Conservation (phyloP, 2,888 invertebrate genomes). For the Imbricaverruca yamaguchii region DNA sequence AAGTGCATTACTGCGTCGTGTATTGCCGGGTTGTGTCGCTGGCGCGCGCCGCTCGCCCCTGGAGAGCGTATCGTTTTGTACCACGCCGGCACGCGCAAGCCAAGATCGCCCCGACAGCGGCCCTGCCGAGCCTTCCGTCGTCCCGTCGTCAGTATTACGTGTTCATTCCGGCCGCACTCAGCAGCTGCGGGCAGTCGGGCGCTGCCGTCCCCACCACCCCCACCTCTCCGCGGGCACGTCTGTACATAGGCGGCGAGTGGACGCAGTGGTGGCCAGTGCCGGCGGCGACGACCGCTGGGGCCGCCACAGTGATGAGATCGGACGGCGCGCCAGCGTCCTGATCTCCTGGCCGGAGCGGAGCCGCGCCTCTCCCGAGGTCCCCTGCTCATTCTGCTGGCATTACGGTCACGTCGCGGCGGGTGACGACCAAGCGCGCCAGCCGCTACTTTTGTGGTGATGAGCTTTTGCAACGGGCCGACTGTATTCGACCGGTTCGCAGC, state of each 20-base stretch:
- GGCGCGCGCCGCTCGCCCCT: too few relatives aligned
- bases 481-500: too few relatives aligned
- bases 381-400: slow-evolving; percentile 5
- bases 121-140: background rate
- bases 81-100: background rate
- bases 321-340: too few relatives aligned
- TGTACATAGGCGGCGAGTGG: background rate
- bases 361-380: background rate
- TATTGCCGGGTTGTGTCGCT: background rate
- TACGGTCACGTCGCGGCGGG: background rate
- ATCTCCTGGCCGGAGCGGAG: too few relatives aligned
- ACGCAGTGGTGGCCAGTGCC: background rate
- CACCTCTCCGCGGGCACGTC: background rate
- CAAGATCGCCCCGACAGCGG: background rate
- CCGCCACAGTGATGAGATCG: too few relatives aligned
- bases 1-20: slow-evolving; percentile 16
- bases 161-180: background rate
- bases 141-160: background rate
- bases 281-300: too few relatives aligned
- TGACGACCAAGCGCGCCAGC: background rate
- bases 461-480: background rate
- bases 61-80: background rate
- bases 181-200: too few relatives aligned
- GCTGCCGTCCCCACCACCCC: background rate
- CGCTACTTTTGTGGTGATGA: slow-evolving; percentile 14